phyloP scores from a whole-genome alignment of 2,888 invertebrate genomes.

The Laothoe populi region DNA sequence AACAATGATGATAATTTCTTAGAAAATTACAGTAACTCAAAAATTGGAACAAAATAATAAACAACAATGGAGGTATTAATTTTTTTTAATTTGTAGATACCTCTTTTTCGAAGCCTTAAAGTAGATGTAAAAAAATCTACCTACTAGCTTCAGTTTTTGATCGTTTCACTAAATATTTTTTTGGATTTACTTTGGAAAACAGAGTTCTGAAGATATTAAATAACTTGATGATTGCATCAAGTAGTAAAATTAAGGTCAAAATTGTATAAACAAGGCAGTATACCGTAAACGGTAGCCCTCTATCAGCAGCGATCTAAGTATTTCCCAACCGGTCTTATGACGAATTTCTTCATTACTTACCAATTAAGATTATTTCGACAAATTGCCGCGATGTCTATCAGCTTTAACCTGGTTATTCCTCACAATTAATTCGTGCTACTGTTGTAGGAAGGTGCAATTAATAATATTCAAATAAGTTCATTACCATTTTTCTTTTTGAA shows the following conservation, averaged over 20 bases:
- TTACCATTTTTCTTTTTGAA: constrained; percentile 11
- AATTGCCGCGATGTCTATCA: constrained; percentile 46
- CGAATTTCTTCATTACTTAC: constrained; percentile 25
- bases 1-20: too few species aligned
- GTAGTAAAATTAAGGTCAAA: constrained; percentile 3
- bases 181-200: too few species aligned
- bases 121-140: too few species aligned
- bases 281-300: constrained; percentile 2
- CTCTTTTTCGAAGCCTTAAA: too few species aligned
- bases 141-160: too few species aligned
- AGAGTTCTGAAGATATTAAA: too few species aligned
- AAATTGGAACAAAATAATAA: too few species aligned
- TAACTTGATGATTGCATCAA: not conserved
- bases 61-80: too few species aligned
- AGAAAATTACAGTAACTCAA: too few species aligned
- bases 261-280: constrained; percentile 6
- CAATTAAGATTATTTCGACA: constrained; percentile 45
- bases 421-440: constrained; percentile 25
- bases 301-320: constrained; percentile 5
- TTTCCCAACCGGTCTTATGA: constrained; percentile 32
- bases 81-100: too few species aligned
- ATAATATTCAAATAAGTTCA: constrained; percentile 22
- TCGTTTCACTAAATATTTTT: too few species aligned
- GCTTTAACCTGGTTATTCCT: constrained; percentile 39
- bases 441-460: constrained; percentile 21